Evolutionary conservation across 2,888 invertebrate genomes (phyloP), one percentile per base, ranked within the genome.

Genomic region (Brenthis hecate): DNA sequence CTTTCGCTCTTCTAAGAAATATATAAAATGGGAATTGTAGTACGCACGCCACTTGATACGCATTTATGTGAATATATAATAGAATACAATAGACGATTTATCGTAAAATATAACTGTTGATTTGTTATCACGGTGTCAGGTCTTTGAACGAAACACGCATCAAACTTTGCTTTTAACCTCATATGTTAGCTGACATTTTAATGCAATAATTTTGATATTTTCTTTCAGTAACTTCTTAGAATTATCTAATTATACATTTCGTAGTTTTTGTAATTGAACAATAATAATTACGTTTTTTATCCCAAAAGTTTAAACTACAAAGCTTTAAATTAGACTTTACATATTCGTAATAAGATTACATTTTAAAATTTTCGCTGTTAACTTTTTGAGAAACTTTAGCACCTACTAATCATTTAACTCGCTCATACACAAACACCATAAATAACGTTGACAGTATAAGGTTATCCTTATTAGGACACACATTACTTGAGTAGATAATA

Each of bases 1-100:
- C 66, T 69, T 19, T 64, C 60, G 60, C 50, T 71, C 55, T 69
- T 64, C 63, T 28, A 57, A 71, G 71, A 63, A 71, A 60, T 60
- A 50, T 54, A 60, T 28, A 50, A 16, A 43, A 62, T 19, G 56
- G 48, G 54, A 56, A 62, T 66, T 68, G 62, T 66, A 65, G 60
- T 61, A 65, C 36, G 23, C 70, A 68, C 54, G 65, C 58, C 48
- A 63, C 63, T 56, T 19, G 50, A 65, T 60, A 32, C 50, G 23
- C 50, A 50, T 61, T 56, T 68, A 62, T 55, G 61, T 68, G 43
- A 68, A 68, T 71, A 55, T 56, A 56, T 47, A 53, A 57, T 62
- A 65, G 55, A 68, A 68, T 50, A 65, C 62, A 71, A 65, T 61
- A 23, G 65, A 57, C 56, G 50, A 55, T 70, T 67, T 70, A 66